A percentile compares a stretch with the other conserved stretches of the same genome.
Evolutionary conservation across 2,888 invertebrate genomes (phyloP).

Genomic region (Epirrita christyi): DNA sequence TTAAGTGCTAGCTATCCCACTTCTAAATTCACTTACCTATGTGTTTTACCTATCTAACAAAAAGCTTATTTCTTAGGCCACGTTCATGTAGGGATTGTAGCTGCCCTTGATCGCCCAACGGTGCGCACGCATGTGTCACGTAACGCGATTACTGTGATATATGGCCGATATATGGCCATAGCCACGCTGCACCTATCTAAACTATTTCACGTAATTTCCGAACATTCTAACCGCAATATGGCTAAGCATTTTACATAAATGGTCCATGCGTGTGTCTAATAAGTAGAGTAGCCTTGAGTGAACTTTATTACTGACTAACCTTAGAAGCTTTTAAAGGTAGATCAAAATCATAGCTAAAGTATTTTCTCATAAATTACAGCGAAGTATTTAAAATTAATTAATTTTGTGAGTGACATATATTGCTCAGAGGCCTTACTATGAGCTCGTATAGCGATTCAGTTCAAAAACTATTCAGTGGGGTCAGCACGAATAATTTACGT

Average conservation of each 20-base stretch:
- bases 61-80: slow-evolving; percentile 38
- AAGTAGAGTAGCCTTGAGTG: slow-evolving; percentile 16
- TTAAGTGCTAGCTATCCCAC: background rate
- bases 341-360: too few species aligned
- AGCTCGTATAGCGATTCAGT: too few species aligned
- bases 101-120: slow-evolving; percentile 74
- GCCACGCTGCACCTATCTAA: slow-evolving; percentile 36
- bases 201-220: slow-evolving; percentile 34
- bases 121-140: slow-evolving; percentile 54
- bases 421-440: too few species aligned
- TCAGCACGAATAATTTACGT: too few species aligned
- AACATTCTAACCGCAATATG: slow-evolving; percentile 31
- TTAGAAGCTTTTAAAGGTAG: slow-evolving; percentile 6
- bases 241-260: slow-evolving; percentile 6
- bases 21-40: background rate
- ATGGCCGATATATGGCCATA: slow-evolving; percentile 35
- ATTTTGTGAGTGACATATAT: too few species aligned
- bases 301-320: slow-evolving; percentile 17
- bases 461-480: too few species aligned
- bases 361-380: too few species aligned
- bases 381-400: too few species aligned
- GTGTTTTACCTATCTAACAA: background rate
- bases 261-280: slow-evolving; percentile 17
- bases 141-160: slow-evolving; percentile 39
- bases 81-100: slow-evolving; percentile 72